phyloP scores from a whole-genome alignment of 2,113 vertebrate species.

The Tinamus guttatus region DNA sequence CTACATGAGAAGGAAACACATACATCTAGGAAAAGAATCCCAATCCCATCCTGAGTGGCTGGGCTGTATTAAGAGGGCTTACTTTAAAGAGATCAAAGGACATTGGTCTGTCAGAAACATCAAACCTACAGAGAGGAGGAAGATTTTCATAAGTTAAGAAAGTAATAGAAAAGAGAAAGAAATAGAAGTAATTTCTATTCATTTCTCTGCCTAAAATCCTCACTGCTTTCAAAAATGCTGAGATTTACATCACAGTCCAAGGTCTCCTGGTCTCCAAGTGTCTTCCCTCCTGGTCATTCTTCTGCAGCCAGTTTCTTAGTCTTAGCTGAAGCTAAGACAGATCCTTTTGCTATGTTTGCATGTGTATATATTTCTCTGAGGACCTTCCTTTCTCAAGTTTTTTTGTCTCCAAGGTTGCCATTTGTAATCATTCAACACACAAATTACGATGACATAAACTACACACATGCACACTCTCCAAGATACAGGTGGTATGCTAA shows the following conservation, averaged over 20 bases:
- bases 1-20: background rate
- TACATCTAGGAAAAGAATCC: background rate
- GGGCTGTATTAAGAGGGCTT: background rate
- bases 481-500: too few species aligned
- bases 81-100: background rate
- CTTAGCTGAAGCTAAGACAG: background rate
- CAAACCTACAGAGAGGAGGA: background rate
- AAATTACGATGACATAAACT: background rate
- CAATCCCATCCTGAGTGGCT: background rate
- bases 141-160: background rate
- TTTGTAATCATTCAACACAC: background rate
- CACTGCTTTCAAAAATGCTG: background rate
- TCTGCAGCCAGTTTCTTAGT: background rate
- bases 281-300: background rate
- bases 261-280: background rate
- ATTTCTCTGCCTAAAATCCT: background rate
- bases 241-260: background rate
- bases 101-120: background rate
- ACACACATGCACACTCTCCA: too few species aligned
- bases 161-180: background rate
- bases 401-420: background rate
- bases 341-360: background rate
- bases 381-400: background rate
- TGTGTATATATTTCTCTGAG: background rate
- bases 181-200: background rate